A percentile compares a stretch with the other conserved stretches of the same genome.
phyloP scores from a whole-genome alignment of 2,113 vertebrate genomes.

The Lonchura striata region DNA sequence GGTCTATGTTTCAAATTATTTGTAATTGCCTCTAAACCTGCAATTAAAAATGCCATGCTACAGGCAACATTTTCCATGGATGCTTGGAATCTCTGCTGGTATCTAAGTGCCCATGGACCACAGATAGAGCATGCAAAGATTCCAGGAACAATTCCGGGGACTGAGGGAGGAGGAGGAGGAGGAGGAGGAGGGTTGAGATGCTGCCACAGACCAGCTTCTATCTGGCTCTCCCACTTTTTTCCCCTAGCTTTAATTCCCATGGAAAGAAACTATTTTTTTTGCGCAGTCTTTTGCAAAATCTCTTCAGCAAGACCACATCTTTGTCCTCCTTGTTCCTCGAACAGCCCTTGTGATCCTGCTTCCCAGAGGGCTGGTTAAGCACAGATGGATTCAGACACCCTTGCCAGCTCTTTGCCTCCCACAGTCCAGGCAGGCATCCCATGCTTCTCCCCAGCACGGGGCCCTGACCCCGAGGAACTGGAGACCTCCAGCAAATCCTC shows the following conservation, averaged over 20 bases:
- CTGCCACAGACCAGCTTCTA: not conserved
- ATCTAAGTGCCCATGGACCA: not conserved
- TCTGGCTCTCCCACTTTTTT: not conserved
- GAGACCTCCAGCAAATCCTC: not conserved
- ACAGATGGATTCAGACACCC: not conserved
- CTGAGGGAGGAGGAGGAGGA: not conserved
- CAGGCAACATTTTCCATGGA: not conserved
- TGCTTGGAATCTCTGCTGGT: not conserved
- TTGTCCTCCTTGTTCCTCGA: not conserved
- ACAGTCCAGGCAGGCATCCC: not conserved
- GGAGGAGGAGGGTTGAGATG: not conserved
- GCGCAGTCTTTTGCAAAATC: not conserved
- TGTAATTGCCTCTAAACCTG: not conserved
- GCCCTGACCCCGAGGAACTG: not conserved
- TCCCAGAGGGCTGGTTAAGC: not conserved
- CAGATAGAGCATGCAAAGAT: not conserved
- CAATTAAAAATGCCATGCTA: not conserved
- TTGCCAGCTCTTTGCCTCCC: not conserved
- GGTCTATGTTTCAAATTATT: not conserved
- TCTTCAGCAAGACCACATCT: not conserved
- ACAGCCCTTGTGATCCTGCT: not conserved
- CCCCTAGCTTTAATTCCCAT: not conserved
- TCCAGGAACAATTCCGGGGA: not conserved
- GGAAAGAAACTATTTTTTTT: not conserved
- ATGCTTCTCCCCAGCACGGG: fast-evolving